Base-by-base conservation (phyloP, 2,888 invertebrate genomes). In the Chloromyia formosa region DNA sequence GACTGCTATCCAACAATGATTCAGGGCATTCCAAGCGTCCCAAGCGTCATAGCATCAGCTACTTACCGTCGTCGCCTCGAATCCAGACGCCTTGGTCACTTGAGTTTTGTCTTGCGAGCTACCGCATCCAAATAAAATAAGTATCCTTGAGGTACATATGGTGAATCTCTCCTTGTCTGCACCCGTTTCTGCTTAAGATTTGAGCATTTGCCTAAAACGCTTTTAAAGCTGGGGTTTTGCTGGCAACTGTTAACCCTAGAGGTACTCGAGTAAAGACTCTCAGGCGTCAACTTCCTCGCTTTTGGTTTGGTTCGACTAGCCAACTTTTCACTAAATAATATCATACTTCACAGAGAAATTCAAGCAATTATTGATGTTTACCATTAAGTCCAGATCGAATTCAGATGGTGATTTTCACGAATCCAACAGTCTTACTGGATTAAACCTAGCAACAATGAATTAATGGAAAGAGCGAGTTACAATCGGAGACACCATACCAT, bases 1-100 rank as follows among this genome's bases (percentile, higher is more conserved):
- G 18, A 71, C 71, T 71, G 35, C 76, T 23, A 71, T 71, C 5
- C 20, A 58, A 56, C 71, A 71, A 71, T 71, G 71, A 71, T 71
- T 71, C 71, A 71, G 71, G 71, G 71, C 71, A 71, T 71, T 56
- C 71, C 71, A 27, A 18, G 40, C 40, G 71, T 58, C 53, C 22
- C 60, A 49, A 23, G 60, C 60, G 73, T 61, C 73, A 73, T 61
- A 61, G 61, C 49, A 45, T 60, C 73, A 73, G 58, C 60, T 73
- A 71, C 71, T 71, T 71, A 56, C 58, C 58, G 71, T 71, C 3
- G 27, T 35, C 27, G 62, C 62, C 62, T 62, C 23, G 62, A 40
- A 62, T 18, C n/a, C 62, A 62, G 62, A 62, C 62, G 62, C 42
- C 62, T 40, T 40, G 62, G 62, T 62, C 62, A 62, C 62, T 62